Evolutionary conservation across 1,140 invertebrate genomes (phyloP), one percentile per base, ranked within the genome.

Genomic region (Eupeodes corollae): DNA sequence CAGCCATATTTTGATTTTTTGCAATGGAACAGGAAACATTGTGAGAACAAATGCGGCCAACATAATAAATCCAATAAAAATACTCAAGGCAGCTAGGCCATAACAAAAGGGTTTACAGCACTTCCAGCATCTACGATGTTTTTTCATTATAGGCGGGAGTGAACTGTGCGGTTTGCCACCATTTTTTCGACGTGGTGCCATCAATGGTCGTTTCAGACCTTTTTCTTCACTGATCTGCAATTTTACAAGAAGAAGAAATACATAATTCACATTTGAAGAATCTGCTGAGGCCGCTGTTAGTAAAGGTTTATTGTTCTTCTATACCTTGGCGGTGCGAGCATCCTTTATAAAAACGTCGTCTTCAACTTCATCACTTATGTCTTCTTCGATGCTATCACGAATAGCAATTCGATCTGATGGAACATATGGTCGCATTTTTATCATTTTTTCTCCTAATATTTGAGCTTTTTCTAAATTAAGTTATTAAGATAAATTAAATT

Each of bases 341-440:
- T 84, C 80, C 51, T 81, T 71, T 50, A 85, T 83, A 56, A 86
- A 86, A 13, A 86, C 83, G 63, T 86, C 83, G 62, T 86, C 83
- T 56, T 86, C 84, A 5, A 84, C 76, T 63, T 85, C 83, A 30
- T 68, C 65, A 46, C 64, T 67, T 3, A 58, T 58, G 37, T 68
- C 65, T 52, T 68, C 65, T 44, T 68, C 65, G 44, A 67, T 63
- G 42, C 64, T 67, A 30, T 68, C 65, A 50, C 65, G 56, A 55
- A 67, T 59, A 43, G 62, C 65, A 49, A 68, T 61, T 44, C 61
- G 56, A 50, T 60, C 63, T 11, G 65, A 67, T 50, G 65, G 64
- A 55, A 62, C 61, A 65, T 68, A 68, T 65, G 65, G 64, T 57
- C 65, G 57, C 62, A 68, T 57, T 58, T 67, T 67, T 40, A 67